Evolutionary conservation across 2,888 invertebrate genomes (phyloP).

Genomic region (Pomacea canaliculata): DNA sequence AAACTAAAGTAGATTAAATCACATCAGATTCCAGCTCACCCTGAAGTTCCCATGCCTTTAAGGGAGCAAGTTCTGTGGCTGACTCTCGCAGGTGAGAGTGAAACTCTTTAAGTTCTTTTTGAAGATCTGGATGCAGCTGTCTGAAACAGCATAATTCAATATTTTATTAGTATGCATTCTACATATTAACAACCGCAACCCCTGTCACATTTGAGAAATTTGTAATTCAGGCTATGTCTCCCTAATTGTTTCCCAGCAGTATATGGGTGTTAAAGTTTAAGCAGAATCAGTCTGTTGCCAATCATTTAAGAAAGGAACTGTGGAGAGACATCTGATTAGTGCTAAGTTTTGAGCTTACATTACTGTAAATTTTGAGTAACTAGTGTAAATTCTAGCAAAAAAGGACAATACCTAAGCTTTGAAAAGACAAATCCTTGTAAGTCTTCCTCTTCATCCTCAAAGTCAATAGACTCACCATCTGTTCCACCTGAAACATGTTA

Average conservation of each 20-base stretch:
- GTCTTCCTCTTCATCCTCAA: slow-evolving; percentile 77
- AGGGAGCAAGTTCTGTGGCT: slow-evolving; percentile 90
- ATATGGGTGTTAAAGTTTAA: too few relatives aligned
- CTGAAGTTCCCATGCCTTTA: slow-evolving; percentile 84
- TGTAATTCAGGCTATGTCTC: too few relatives aligned
- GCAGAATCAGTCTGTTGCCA: too few relatives aligned
- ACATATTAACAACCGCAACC: too few relatives aligned
- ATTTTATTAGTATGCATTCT: too few relatives aligned
- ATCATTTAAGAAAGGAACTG: too few relatives aligned
- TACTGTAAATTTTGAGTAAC: too few relatives aligned
- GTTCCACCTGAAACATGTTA: slow-evolving; percentile 36
- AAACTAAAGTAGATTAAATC: background rate
- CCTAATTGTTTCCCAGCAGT: too few relatives aligned
- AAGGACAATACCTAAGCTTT: slow-evolving; percentile 77
- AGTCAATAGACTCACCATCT: slow-evolving; percentile 44
- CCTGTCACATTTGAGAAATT: too few relatives aligned
- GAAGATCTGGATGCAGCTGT: slow-evolving; percentile 76
- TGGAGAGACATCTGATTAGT: too few relatives aligned
- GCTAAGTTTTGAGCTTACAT: too few relatives aligned
- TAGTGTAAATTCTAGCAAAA: too few relatives aligned
- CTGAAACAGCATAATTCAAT: slow-evolving; percentile 73
- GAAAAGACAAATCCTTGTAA: slow-evolving; percentile 92
- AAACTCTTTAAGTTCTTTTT: slow-evolving; percentile 83
- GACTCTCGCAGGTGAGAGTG: slow-evolving; percentile 86
- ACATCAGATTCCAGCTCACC: slow-evolving; percentile 50